A percentile compares a stretch with the other conserved stretches of the same genome.
Evolutionary conservation across 2,113 vertebrate species (phyloP).

Genomic region (Perca fluviatilis): DNA sequence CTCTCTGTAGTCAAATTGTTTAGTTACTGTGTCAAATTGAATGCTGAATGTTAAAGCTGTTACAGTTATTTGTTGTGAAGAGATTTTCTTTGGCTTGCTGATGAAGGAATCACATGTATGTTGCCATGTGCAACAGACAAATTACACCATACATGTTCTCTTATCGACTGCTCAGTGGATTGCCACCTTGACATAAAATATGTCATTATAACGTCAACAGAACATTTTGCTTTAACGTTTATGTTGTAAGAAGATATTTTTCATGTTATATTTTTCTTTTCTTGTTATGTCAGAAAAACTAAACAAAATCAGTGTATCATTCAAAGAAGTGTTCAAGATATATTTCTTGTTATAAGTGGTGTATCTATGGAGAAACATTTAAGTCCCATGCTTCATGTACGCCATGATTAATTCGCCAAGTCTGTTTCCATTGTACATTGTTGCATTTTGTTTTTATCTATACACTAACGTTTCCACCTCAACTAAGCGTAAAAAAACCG

Average conservation of each 20-base stretch:
- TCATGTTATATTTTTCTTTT: neutral
- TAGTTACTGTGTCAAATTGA: neutral
- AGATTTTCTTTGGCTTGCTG: neutral
- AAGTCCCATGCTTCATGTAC: no score
- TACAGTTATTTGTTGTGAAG: neutral
- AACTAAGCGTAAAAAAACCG: no score
- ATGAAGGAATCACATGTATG: neutral
- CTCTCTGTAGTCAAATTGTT: neutral
- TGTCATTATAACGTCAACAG: neutral
- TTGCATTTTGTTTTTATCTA: no score
- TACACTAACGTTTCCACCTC: no score
- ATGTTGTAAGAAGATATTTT: neutral
- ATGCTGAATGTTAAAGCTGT: constrained; percentile 5
- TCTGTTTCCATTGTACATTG: no score
- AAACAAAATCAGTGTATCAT: neutral
- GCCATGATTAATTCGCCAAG: no score
- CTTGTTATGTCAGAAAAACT: neutral
- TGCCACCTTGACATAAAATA: neutral
- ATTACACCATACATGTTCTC: neutral
- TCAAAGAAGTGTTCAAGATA: neutral
- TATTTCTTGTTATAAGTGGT: neutral
- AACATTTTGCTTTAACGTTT: neutral
- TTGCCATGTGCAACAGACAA: neutral
- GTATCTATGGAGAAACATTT: no score
- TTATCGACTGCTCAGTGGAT: neutral